phyloP scores from a whole-genome alignment of 2,888 invertebrate genomes.

The Brachyptera risi region DNA sequence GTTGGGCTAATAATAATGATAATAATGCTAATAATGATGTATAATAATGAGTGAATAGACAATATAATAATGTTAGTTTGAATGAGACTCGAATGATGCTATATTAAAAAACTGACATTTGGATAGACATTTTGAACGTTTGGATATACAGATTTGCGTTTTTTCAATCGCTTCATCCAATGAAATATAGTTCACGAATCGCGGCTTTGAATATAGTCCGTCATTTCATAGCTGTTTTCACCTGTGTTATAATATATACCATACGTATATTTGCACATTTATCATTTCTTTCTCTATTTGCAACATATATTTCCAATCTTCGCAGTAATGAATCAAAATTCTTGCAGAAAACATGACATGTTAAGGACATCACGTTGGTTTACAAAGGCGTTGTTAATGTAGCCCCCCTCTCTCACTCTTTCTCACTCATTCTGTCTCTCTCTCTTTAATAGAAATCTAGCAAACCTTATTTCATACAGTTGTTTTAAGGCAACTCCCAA shows the following conservation, averaged over 20 bases:
- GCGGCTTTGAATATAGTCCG: conserved; percentile 17
- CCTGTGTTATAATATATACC: too few species aligned
- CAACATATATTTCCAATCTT: conserved; percentile 30
- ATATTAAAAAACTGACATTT: too few species aligned
- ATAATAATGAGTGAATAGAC: too few species aligned
- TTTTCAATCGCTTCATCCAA: too few species aligned
- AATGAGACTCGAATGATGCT: too few species aligned
- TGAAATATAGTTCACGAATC: too few species aligned
- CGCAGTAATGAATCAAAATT: conserved; percentile 18
- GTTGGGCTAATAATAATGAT: too few species aligned
- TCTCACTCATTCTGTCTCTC: neutral
- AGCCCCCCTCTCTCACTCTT: neutral
- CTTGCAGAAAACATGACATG: conserved; percentile 7
- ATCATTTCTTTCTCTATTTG: conserved; percentile 25
- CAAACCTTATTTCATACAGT: neutral
- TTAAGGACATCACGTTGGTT: conserved; percentile 5
- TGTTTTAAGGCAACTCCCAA: conserved; percentile 4
- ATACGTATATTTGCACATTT: conserved; percentile 23
- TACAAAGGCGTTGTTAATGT: conserved; percentile 4
- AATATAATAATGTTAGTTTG: too few species aligned
- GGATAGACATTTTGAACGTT: too few species aligned
- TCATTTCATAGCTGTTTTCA: conserved; percentile 2
- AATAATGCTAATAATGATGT: too few species aligned
- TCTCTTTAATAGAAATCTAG: neutral
- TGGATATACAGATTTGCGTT: too few species aligned